Percentiles rank a stretch among this genome's conserved stretches.
Conservation (phyloP, 1,140 invertebrate genomes). For the Pachyrhynchus sulphureomaculatus region DNA sequence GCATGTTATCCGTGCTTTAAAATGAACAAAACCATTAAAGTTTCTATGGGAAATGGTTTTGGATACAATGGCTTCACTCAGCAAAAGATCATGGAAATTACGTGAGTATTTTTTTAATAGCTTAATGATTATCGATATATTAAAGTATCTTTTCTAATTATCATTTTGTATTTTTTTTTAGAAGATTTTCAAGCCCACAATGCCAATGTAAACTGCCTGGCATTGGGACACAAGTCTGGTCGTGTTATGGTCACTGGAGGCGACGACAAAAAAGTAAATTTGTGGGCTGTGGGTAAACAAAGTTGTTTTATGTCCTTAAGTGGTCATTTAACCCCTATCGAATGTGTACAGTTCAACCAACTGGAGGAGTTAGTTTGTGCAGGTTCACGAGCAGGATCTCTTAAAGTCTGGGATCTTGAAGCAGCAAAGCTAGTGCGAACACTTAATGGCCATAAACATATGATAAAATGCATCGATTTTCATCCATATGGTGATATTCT, state of each 20-base stretch:
- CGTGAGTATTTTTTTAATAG: constrained; percentile 51
- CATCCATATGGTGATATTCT: constrained; percentile 95
- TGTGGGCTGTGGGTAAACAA: constrained; percentile 95
- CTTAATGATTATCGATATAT: background rate
- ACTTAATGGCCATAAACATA: constrained; percentile 89
- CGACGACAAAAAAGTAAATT: constrained; percentile 95
- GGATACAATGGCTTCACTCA: constrained; percentile 58
- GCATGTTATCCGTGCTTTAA: constrained; percentile 35
- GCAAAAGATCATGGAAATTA: constrained; percentile 62
- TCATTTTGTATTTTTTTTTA: constrained; percentile 53
- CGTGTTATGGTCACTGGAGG: constrained; percentile 94
- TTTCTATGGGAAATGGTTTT: constrained; percentile 17
- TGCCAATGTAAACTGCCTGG: constrained; percentile 86
- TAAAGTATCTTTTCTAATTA: background rate
- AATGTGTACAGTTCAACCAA: constrained; percentile 92
- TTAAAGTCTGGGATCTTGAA: constrained; percentile 97
- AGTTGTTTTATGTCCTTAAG: constrained; percentile 94
- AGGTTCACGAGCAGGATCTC: constrained; percentile 87
- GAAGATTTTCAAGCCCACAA: constrained; percentile 90
- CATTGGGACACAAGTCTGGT: constrained; percentile 87
- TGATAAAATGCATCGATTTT: constrained; percentile 90
- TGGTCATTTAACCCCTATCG: constrained; percentile 89
- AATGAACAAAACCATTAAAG: constrained; percentile 32
- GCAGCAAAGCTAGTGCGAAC: constrained; percentile 88
- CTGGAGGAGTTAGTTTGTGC: constrained; percentile 94